phyloP scores from a whole-genome alignment of 1,140 invertebrate species.

The Cydia amplana region DNA sequence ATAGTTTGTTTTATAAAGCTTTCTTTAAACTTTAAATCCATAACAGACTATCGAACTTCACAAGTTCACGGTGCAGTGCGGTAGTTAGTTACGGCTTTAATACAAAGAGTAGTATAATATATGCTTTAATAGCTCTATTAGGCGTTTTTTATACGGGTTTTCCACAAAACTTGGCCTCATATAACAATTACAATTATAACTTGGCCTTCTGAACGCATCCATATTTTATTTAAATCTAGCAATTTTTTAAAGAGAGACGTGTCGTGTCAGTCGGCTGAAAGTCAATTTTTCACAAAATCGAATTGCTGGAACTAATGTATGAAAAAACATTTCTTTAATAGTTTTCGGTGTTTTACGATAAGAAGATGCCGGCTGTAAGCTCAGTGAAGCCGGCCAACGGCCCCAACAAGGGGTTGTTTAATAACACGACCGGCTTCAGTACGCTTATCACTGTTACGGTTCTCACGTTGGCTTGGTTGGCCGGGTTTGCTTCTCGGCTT shows the following conservation, averaged over 20 bases:
- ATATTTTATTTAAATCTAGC: constrained; percentile 50
- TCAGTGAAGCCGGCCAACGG: constrained; percentile 52
- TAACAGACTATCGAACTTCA: too few species aligned
- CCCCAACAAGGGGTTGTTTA: constrained; percentile 72
- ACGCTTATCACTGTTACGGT: constrained; percentile 95
- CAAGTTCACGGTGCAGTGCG: too few species aligned
- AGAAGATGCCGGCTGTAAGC: constrained; percentile 60
- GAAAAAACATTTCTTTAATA: constrained; percentile 61
- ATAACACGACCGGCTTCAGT: constrained; percentile 83
- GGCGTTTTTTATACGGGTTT: background rate
- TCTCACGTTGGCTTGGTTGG: constrained; percentile 96
- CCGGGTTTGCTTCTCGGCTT: constrained; percentile 97
- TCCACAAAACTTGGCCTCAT: background rate
- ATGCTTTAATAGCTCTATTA: background rate
- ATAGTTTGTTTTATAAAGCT: background rate
- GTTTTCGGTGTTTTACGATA: constrained; percentile 45
- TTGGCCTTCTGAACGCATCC: constrained; percentile 33
- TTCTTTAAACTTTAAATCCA: background rate
- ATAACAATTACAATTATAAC: background rate
- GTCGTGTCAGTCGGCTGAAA: constrained; percentile 67
- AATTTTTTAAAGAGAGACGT: constrained; percentile 69
- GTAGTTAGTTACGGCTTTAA: too few species aligned
- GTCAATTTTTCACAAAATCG: constrained; percentile 71
- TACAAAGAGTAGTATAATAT: too few species aligned
- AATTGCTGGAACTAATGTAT: constrained; percentile 74